Evolutionary conservation across 2,888 invertebrate species (phyloP).

Genomic region (Parthenolecanium corni): DNA sequence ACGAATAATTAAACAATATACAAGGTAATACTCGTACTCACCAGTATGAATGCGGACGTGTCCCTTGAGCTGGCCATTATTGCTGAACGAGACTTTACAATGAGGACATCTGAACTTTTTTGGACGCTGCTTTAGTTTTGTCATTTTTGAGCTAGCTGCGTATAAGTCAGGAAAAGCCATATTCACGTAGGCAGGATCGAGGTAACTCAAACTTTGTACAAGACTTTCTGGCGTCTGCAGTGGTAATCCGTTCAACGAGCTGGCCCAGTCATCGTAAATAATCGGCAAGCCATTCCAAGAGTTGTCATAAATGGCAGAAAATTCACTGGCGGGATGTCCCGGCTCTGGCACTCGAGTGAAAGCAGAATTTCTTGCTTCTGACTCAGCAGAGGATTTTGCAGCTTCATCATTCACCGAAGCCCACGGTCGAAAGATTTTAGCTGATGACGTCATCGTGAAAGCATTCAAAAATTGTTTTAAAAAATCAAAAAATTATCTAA

Average conservation of each 20-base stretch:
- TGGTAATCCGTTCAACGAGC: constrained; percentile 1
- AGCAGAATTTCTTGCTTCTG: background rate
- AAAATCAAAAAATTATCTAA: background rate
- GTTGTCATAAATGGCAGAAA: background rate
- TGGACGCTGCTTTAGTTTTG: constrained; percentile 59
- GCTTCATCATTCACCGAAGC: constrained; percentile 1
- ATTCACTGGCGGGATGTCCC: constrained; percentile 7
- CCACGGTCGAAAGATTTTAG: constrained; percentile 27
- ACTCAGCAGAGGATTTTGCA: background rate
- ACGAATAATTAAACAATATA: too few species aligned
- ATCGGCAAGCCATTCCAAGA: background rate
- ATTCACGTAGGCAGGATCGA: constrained; percentile 13
- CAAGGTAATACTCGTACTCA: too few species aligned
- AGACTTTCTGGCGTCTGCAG: background rate
- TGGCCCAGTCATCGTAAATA: constrained; percentile 14
- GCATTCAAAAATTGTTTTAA: background rate
- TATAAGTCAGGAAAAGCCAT: constrained; percentile 34
- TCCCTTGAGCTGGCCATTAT: constrained; percentile 82
- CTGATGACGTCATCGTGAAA: constrained; percentile 5
- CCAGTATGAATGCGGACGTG: constrained; percentile 86
- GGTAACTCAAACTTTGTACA: constrained; percentile 25
- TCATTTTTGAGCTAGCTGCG: constrained; percentile 38
- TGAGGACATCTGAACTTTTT: constrained; percentile 85
- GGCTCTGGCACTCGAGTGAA: constrained; percentile 19
- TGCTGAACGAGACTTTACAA: constrained; percentile 84